Base-by-base conservation (phyloP, 2,888 invertebrate genomes). In the Altica lythri region DNA sequence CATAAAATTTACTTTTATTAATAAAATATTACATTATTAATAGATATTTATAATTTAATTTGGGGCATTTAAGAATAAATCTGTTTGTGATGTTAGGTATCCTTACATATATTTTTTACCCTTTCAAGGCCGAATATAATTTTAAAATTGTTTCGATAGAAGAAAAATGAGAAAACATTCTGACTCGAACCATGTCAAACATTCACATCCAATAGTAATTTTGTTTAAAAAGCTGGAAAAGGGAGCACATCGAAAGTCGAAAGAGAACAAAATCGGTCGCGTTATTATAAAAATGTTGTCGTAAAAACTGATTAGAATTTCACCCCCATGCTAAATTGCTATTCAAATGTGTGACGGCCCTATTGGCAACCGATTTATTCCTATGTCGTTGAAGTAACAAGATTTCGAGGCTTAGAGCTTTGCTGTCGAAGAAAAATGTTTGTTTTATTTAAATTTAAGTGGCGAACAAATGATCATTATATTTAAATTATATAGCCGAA, bases 221-320 rank as follows among this genome's bases (percentile, higher is more conserved):
- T 27, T 2, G n/a, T n/a, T 27, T 27, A 27, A 27, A 27, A n/a
- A 8, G 2, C 27, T 27, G n/a, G 9, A 27, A n/a, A 27, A 27
- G 5, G 9, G n/a, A 9, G 4, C 16, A 14, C 14, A 14, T 34
- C 34, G 1, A 16, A 34, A 22, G 25, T n/a, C n/a, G n/a, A n/a
- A 40, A 13, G 22, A 10, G 22, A 25, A 19, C 19, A 40, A 40
- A 40, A 40, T 40, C 40, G 17, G 25, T 68, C 70, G 60, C 65
- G 72, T 73, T 73, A 73, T 73, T 73, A 73, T 70, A 72, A 73
- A 72, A 73, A 71, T 71, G 73, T 70, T 67, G 69, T 72, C 74
- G 69, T 75, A 75, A 75, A 75, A 75, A 72, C 75, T 75, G 75
- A 75, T 75, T 75, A 75, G 75, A 75, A 74, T 75, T 75, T 73